phyloP scores from a whole-genome alignment of 2,113 vertebrate species.

The Pitta sordida region DNA sequence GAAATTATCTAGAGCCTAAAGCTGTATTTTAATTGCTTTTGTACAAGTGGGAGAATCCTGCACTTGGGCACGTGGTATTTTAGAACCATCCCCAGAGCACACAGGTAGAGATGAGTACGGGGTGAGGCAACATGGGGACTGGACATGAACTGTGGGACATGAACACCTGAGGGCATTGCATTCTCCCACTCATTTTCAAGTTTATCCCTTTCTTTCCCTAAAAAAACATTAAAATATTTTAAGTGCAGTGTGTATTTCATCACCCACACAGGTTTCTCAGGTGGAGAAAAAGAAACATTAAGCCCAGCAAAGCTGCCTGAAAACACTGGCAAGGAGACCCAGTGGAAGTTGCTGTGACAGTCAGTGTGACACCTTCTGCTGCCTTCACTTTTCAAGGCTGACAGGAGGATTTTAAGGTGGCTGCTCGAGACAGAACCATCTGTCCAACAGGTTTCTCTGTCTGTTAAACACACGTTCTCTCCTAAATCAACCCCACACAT shows the following conservation, averaged over 20 bases:
- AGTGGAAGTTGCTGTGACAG: neutral
- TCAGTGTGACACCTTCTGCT: neutral
- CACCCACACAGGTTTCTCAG: neutral
- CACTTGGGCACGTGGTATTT: neutral
- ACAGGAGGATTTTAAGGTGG: neutral
- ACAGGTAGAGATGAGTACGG: neutral
- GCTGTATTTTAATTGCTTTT: neutral
- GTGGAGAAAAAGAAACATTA: neutral
- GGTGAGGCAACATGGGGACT: neutral
- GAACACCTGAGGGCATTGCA: neutral
- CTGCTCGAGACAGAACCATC: neutral
- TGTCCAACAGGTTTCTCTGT: neutral
- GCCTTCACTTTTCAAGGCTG: neutral
- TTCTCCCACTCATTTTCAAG: neutral
- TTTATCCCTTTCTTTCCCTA: neutral
- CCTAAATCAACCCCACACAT: neutral
- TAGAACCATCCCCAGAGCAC: neutral
- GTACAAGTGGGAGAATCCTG: neutral
- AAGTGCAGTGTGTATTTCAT: neutral
- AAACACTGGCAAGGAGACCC: neutral
- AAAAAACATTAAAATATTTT: neutral
- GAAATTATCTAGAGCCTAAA: neutral
- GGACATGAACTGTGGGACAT: neutral
- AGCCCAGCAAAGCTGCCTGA: neutral
- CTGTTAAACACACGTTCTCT: neutral